Base-by-base conservation (phyloP, 2,113 vertebrate genomes). In the Symphodus melops region DNA sequence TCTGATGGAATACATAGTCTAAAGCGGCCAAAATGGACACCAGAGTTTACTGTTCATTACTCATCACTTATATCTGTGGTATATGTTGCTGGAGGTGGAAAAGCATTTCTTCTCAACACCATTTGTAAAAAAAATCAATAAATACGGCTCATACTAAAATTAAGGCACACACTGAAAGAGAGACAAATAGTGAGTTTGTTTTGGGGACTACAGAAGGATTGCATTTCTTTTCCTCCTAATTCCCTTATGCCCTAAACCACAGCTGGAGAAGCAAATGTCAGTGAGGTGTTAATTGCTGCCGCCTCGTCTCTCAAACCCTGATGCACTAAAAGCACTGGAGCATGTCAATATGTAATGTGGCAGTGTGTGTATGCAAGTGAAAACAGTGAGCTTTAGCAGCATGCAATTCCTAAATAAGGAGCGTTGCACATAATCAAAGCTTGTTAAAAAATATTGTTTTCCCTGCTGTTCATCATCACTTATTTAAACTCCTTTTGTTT, bases 241-340 rank as follows among this genome's bases (percentile, higher is more conserved):
- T 80, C 63, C 73, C 60, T 63, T 71, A 77, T 75, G 81, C 69
- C 75, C 65, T 72, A 61, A 66, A 84, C 46, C 73, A 66, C 80
- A 87, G 81, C 77, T 79, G 48, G 82, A 79, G 74, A 81, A 63
- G 71, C 68, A 89, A 87, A 89, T 92, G 87, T 89, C 86, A 88
- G 64, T 16, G 61, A 83, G 68, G 76, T 84, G 77, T 88, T 91
- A 92, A 91, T 89, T 91, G 86, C 76, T 64, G 69, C 66, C 16
- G 65, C 42, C 56, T 81, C 53, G 8, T 84, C 61, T 80, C 75
- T 65, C 49, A 64, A 63, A 72, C 52, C 62, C 77, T 12, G 37
- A 61, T 78, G 70, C 75, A 62, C 77, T 72, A 46, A 76, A 78
- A 79, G 59, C 70, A 77, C 37, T 5, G 1, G 58, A 77, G 83